Percentiles rank a stretch among this genome's conserved stretches.
Evolutionary conservation across 2,888 invertebrate genomes (phyloP).

Genomic region (Halictus ligatus): DNA sequence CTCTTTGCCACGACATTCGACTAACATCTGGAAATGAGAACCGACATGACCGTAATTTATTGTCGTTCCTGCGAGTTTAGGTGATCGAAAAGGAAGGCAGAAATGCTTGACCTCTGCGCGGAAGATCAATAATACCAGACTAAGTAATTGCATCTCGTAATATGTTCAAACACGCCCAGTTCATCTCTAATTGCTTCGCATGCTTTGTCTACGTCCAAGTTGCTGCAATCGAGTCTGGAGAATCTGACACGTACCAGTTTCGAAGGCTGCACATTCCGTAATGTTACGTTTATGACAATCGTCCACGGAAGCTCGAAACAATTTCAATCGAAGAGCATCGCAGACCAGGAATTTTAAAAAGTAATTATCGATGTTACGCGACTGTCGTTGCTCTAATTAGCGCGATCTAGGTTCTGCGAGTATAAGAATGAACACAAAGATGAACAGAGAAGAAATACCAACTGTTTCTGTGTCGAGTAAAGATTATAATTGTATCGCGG

Average conservation of each 20-base stretch:
- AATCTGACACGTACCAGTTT: neutral
- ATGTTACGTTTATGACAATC: neutral
- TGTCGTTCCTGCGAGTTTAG: neutral
- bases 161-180: neutral
- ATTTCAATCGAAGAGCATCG: neutral
- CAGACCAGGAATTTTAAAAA: no score
- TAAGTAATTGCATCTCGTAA: neutral
- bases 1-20: neutral
- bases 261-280: neutral
- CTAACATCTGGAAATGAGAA: no score
- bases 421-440: no score
- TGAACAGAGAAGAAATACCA: no score
- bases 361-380: no score
- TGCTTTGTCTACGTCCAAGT: neutral
- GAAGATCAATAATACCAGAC: neutral
- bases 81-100: neutral
- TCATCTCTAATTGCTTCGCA: neutral
- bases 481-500: neutral
- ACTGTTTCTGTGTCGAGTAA: no score
- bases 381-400: no score
- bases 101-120: neutral
- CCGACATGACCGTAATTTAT: neutral
- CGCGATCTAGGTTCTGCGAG: no score
- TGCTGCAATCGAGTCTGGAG: neutral
- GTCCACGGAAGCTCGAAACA: neutral